These are phyloP conservation scores for Aphrophora alni DNA, from an alignment of 2,888 invertebrate genomes.

Conservation along the genomic window DNA sequence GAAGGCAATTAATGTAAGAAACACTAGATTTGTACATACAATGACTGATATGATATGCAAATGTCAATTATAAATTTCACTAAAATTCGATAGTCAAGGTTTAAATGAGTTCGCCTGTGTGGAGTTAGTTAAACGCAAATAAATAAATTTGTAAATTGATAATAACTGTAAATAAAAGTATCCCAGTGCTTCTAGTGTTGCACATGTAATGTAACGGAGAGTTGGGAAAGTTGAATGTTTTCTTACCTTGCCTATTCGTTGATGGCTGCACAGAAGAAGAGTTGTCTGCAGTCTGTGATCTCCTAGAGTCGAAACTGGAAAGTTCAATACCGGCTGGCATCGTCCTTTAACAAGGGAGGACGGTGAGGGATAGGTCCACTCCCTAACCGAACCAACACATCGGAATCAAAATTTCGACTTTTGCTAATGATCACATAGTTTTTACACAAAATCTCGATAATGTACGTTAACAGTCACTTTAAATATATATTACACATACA, in stretches of 20 bases:
- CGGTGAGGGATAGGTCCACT: not conserved
- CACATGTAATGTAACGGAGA: no score
- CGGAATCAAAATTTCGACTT: not conserved
- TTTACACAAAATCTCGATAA: not conserved
- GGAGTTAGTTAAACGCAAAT: no score
- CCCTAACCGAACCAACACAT: not conserved
- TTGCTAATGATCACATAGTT: not conserved
- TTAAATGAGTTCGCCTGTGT: no score
- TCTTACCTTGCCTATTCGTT: not conserved
- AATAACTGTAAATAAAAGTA: no score
- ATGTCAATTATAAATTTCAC: no score
- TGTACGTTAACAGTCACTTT: not conserved
- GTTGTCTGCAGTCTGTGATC: not conserved
- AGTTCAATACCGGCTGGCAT: conserved; percentile 34
- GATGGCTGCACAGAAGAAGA: not conserved
- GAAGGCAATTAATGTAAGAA: no score
- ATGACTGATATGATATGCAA: no score
- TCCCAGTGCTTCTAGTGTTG: no score
- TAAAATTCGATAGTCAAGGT: no score
- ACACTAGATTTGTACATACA: no score
- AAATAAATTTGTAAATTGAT: no score
- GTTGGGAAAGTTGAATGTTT: not conserved
- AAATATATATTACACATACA: no score
- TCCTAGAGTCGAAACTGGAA: conserved; percentile 28
- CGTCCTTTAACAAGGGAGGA: conserved; percentile 24